These are phyloP conservation scores for Colaptes auratus DNA, from an alignment of 2,113 vertebrate genomes.

Conservation along the genomic window DNA sequence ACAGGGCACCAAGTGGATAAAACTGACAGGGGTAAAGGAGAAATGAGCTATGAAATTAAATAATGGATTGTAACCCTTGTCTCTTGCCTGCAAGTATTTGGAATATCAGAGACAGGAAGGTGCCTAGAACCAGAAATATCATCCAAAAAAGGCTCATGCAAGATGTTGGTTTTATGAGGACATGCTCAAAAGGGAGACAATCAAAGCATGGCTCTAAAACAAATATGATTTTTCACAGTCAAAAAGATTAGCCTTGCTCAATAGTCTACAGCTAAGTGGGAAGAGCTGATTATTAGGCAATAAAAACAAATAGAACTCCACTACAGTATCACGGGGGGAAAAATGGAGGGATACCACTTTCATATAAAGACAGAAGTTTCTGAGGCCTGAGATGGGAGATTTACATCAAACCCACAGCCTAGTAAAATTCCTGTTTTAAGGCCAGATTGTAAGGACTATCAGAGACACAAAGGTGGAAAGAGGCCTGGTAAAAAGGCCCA, in stretches of 20 bases:
- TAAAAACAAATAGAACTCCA: not conserved
- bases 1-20: not conserved
- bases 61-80: conserved; percentile 21
- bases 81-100: not conserved
- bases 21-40: not conserved
- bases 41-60: conserved; percentile 9
- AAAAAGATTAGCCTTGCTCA: conserved; percentile 64
- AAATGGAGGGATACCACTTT: not conserved
- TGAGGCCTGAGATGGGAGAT: not conserved
- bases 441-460: not conserved
- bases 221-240: conserved; percentile 64
- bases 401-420: not conserved
- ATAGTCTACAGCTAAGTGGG: conserved; percentile 43
- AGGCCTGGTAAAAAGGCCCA: not conserved
- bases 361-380: not conserved
- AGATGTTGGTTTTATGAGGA: conserved; percentile 57
- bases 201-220: conserved; percentile 47
- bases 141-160: conserved; percentile 1
- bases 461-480: not conserved
- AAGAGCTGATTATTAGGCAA: conserved; percentile 43
- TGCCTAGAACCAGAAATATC: not conserved
- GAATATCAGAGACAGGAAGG: not conserved
- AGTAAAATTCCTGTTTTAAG: not conserved
- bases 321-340: not conserved
- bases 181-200: conserved; percentile 41